Base-by-base conservation (phyloP, 2,797 vertebrate species). In the Acrocephalus scirpaceus region DNA sequence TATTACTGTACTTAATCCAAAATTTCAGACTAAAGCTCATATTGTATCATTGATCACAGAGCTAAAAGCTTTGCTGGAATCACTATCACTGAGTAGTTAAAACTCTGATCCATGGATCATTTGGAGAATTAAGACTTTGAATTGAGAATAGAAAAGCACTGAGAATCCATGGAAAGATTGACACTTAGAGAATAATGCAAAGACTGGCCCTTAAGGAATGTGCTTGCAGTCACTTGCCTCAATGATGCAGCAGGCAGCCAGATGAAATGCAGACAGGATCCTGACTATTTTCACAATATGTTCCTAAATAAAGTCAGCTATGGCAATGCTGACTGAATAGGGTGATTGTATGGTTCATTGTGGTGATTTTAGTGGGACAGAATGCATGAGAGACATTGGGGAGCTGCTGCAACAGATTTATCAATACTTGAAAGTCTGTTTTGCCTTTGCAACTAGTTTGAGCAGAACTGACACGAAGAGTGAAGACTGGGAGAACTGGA, bases 161-260 rank as follows among this genome's bases (percentile, higher is more conserved):
- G 36, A 61, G 53, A 57, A 61, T 69, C 50, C 2, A 5, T 50
- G 42, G 62, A n/a, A 81, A 62, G 71, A 23, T 14, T 72, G 50
- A 26, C 62, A 16, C 51, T 77, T 2, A 0, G 45, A 42, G 34
- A 75, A 21, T n/a, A 51, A 5, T 53, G 51, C 69, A 36, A 86
- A 57, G 69, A 23, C 9, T 69, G 38, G 25, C 22, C 20, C 36
- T 65, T 60, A 23, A n/a, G 69, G 62, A 71, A 75, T 40, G n/a
- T 0, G 1, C 13, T 88, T 23, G 10, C 1, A 11, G 72, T 62
- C 18, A 6, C 13, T 76, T 88, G 72, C 29, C 44, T 73, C 25
- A 53, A 0, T 16, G 42, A 47, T 5, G 2, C 6, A 4, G 25
- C 1, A 3, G 38, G 44, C 19, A 27, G 29, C 36, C 73, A 67